Evolutionary conservation across 2,888 invertebrate genomes (phyloP), one percentile per base, ranked within the genome.

Genomic region (Trimorus sp.): DNA sequence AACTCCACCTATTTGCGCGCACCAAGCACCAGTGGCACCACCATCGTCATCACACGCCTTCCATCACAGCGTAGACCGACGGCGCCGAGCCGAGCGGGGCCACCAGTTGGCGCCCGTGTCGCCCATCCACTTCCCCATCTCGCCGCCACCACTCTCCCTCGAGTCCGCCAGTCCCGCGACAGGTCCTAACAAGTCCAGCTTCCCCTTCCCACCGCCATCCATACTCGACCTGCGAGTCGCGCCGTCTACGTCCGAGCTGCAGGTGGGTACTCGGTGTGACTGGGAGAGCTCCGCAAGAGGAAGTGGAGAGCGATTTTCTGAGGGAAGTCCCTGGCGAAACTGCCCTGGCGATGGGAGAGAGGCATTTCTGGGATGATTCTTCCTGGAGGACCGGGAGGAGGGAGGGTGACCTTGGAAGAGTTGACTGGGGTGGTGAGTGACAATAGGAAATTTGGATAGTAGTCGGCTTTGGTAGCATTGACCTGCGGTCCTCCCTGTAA

Each of bases 61-160:
- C 84, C 86, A 88, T 80, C 81, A 86, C 85, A 84, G 84, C 85
- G 84, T 84, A 86, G 88, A 87, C 58, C 63, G 83, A 70, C 79
- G 82, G 66, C 79, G 82, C 51, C 79, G 87, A 54, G 82, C 81
- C 76, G 87, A 86, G 78, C 85, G 85, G 83, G 79, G 73, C 84
- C 88, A 86, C 70, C 87, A 86, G 54, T 82, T 93, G 92, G 93
- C 92, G 93, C 92, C 93, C 58, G 86, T 88, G 74, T 90, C 90
- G 79, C 90, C 90, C 63, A 89, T 83, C 53, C 86, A 54, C 7
- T 53, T 66, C 66, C 66, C 66, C 42, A 66, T 66, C 8, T 53
- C 94, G 92, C 91, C 94, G 92, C 93, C 93, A 92, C 92, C 94
- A 93, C 90, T 94, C 92, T 93, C 94, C 93, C 83, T 93, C 93